Evolutionary conservation across 2,888 invertebrate genomes (phyloP), one percentile per base, ranked within the genome.

Genomic region (Ptychoptera albimana): DNA sequence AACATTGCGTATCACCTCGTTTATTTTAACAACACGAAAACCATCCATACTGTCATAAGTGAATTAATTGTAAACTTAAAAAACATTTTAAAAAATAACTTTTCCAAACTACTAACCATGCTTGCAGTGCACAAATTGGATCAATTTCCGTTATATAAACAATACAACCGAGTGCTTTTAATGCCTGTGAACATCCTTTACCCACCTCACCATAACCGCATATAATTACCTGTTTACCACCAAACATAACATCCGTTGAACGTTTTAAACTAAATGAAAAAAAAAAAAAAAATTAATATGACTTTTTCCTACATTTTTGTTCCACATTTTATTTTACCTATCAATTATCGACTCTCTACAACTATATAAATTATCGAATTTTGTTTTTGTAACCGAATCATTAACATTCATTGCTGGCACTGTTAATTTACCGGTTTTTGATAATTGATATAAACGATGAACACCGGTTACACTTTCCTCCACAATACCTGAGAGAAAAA

Each of bases 331-430:
- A 12, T 10, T 9, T 49, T 60, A 77, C 81, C 82, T 82, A 64
- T 89, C 88, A 57, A 89, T 75, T 55, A 89, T 85, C 45, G 85
- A 85, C 67, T 89, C 89, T 61, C 93, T 80, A 67, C 94, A 96
- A 53, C 92, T 91, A 63, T 96, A 96, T 31, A 94, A 71, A 65
- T 94, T 96, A 65, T 96, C 96, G 60, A 94, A 96, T 69, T 94
- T 96, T 38, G 93, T 94, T 73, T 96, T 96, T 2, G 93, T 96
- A 37, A 96, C 94, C 4, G 93, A 93, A 64, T 96, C 96, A 62
- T 96, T 96, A 32, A 96, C 94, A 64, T 96, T 96, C 92, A 96
- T 96, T 1, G 96, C 96, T 2, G 96, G 94, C 15, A 94, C 92
- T 32, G 86, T 83, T 47, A 96, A 69, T 67, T 93, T 93, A 45